phyloP scores from a whole-genome alignment of 1,140 invertebrate species.

The Ladona fulva region DNA sequence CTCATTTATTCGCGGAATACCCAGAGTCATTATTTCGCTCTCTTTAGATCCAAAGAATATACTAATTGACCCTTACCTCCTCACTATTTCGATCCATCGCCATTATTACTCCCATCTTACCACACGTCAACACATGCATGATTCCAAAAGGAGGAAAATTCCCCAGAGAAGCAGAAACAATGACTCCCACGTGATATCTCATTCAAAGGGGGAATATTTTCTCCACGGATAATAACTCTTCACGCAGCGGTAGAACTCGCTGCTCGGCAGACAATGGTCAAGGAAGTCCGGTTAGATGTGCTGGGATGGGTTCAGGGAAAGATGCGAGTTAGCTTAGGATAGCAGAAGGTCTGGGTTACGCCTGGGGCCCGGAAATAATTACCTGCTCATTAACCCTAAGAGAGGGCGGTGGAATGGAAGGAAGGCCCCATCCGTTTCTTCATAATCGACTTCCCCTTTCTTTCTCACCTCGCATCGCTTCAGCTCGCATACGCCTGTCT shows the following conservation, averaged over 20 bases:
- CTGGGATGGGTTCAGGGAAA: background rate
- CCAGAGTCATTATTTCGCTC: no score
- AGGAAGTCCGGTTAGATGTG: background rate
- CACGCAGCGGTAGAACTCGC: background rate
- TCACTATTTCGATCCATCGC: no score
- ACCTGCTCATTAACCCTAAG: background rate
- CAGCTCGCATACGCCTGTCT: no score
- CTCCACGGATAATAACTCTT: conserved; percentile 1
- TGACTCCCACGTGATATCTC: background rate
- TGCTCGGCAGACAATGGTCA: background rate
- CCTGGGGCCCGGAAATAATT: conserved; percentile 7
- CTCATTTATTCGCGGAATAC: no score
- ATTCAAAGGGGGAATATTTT: background rate
- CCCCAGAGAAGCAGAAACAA: background rate
- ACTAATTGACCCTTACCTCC: no score
- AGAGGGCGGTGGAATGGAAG: background rate
- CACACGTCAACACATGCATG: no score
- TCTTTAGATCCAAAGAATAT: no score
- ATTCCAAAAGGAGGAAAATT: no score
- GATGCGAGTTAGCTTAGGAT: background rate
- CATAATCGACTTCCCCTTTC: background rate
- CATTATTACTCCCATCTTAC: no score
- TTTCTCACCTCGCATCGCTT: background rate
- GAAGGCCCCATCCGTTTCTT: background rate
- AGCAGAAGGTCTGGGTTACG: background rate